A percentile compares a stretch with the other conserved stretches of the same genome.
Conservation (phyloP, 2,888 invertebrate species). For the Volucella bombylans region DNA sequence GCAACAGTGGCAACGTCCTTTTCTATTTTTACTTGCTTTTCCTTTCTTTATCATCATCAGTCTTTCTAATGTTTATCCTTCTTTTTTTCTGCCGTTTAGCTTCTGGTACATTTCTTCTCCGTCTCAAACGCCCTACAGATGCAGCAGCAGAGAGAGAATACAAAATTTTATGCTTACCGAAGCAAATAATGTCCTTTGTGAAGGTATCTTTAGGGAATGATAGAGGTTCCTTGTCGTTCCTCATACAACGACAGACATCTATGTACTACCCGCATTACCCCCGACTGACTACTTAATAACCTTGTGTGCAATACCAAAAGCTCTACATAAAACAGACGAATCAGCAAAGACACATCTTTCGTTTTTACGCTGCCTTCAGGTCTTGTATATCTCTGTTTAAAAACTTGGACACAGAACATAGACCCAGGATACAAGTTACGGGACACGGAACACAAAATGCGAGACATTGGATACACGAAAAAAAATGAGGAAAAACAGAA, state of each 20-base stretch:
- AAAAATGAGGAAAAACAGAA: too few relatives aligned
- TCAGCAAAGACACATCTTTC: conserved; percentile 45
- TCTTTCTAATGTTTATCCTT: conserved; percentile 55
- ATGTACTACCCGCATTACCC: neutral
- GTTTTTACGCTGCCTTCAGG: conserved; percentile 23
- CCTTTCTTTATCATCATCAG: conserved; percentile 47
- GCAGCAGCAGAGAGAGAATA: conserved; percentile 37
- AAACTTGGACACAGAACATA: conserved; percentile 29
- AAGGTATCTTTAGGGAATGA: conserved; percentile 63
- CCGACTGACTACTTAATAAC: conserved; percentile 56
- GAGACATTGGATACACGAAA: too few relatives aligned
- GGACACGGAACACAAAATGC: too few relatives aligned
- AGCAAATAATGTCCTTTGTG: conserved; percentile 73
- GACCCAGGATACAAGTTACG: conserved; percentile 21
- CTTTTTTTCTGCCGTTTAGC: conserved; percentile 43
- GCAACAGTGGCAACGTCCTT: conserved; percentile 12
- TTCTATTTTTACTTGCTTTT: conserved; percentile 5
- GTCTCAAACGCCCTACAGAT: neutral
- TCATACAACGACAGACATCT: conserved; percentile 16
- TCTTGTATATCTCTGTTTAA: conserved; percentile 16
- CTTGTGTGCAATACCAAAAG: conserved; percentile 51
- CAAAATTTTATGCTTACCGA: conserved; percentile 69
- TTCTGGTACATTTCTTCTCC: conserved; percentile 22
- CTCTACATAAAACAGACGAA: conserved; percentile 65
- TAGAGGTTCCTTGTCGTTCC: conserved; percentile 50